Conservation (phyloP, 2,888 invertebrate species). For the Apamea crenata region DNA sequence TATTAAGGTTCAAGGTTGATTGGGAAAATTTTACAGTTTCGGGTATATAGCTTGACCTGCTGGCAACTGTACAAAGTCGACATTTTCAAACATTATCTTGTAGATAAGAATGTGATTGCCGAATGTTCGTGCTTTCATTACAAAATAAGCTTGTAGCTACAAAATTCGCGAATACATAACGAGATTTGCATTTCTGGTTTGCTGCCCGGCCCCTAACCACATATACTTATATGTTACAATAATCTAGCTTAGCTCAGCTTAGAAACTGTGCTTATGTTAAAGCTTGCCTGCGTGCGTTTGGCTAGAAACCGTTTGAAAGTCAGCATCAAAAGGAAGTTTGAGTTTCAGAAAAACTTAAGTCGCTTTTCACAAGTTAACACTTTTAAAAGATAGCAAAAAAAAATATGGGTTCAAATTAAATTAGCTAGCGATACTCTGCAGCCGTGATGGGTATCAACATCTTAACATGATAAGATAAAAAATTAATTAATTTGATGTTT, state of each 20-base stretch:
- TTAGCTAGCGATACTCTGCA: too few species aligned
- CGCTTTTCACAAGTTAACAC: too few species aligned
- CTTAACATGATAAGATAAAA: too few species aligned
- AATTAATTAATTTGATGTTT: too few species aligned
- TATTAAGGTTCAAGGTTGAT: too few species aligned
- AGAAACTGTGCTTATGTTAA: not conserved
- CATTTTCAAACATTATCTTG: not conserved
- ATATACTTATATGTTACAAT: not conserved
- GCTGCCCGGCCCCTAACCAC: constrained; percentile 34
- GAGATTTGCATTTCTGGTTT: not conserved
- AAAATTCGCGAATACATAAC: not conserved
- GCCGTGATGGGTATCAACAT: too few species aligned
- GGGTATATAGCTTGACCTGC: too few species aligned
- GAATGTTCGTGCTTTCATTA: constrained; percentile 3
- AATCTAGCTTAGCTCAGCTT: constrained; percentile 40
- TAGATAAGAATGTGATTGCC: not conserved
- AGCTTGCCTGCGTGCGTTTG: constrained; percentile 23
- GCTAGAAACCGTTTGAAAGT: not conserved
- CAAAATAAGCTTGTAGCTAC: not conserved
- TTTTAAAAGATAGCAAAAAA: too few species aligned
- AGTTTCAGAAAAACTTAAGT: not conserved
- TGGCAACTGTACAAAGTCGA: not conserved
- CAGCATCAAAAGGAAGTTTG: not conserved
- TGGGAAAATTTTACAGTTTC: too few species aligned
- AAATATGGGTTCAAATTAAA: too few species aligned